Evolutionary conservation across 2,797 vertebrate species (phyloP).

Genomic region (Gymnopithys bicolor): DNA sequence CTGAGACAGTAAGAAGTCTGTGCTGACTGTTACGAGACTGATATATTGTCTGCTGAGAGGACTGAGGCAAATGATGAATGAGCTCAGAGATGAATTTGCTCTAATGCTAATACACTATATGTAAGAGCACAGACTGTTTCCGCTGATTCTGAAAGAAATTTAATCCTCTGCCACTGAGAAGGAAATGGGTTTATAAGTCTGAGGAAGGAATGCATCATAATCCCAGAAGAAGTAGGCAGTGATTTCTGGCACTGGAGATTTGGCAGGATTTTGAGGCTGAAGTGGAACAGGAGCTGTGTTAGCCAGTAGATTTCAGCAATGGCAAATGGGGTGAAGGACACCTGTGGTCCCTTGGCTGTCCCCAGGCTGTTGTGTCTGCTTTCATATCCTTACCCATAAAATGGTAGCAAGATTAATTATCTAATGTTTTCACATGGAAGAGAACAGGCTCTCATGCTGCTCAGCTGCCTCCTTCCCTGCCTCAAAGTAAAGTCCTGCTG

Average conservation of each 20-base stretch:
- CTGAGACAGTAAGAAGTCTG: not conserved
- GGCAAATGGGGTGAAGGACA: slow-evolving; percentile 1
- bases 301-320: not conserved
- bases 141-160: slow-evolving; percentile 59
- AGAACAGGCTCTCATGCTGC: not conserved
- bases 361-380: not conserved
- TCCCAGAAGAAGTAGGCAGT: slow-evolving; percentile 31
- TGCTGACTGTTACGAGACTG: slow-evolving; percentile 3
- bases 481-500: not conserved
- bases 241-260: slow-evolving; percentile 11
- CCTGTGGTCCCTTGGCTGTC: not conserved
- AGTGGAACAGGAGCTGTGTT: not conserved
- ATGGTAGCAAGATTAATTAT: not conserved
- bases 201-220: slow-evolving; percentile 48
- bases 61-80: slow-evolving; percentile 50
- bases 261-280: slow-evolving; percentile 9
- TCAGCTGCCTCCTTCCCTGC: not conserved
- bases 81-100: slow-evolving; percentile 54
- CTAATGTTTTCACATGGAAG: not conserved
- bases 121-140: slow-evolving; percentile 47
- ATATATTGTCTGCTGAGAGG: not conserved
- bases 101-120: slow-evolving; percentile 43
- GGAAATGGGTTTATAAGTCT: slow-evolving; percentile 49
- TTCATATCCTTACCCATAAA: not conserved
- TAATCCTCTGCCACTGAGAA: slow-evolving; percentile 62